Percentiles rank a stretch among this genome's conserved stretches.
Conservation (phyloP, 30 jellyfish, hydroid and myxozoan species). For the Haliclystus octoradiatus region DNA sequence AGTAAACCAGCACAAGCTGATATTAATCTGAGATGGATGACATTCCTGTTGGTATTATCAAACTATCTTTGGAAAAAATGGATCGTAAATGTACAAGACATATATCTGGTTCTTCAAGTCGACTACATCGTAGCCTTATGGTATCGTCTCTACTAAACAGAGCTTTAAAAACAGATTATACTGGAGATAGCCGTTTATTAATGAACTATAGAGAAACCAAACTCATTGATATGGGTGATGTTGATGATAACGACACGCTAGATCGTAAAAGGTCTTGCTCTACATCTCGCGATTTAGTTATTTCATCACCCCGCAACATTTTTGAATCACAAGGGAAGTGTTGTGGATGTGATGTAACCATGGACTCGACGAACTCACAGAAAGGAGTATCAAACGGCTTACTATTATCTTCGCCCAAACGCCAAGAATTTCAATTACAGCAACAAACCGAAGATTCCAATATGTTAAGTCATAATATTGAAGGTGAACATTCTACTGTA, state of each 20-base stretch:
- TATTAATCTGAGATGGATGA: conserved; percentile 23
- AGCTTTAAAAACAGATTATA: conserved; percentile 39
- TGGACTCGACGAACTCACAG: background rate
- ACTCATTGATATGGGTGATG: conserved; percentile 39
- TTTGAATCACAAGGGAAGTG: no score
- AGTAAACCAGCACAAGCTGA: no score
- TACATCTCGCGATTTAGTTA: background rate
- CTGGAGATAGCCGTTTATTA: conserved; percentile 9
- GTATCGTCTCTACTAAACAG: conserved; percentile 42
- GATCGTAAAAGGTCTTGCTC: background rate
- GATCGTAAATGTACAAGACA: conserved; percentile 49
- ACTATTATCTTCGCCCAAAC: background rate
- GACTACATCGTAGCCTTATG: conserved; percentile 43
- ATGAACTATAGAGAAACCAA: conserved; percentile 62
- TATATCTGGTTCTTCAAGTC: conserved; percentile 25
- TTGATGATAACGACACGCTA: conserved; percentile 11
- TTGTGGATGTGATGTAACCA: background rate
- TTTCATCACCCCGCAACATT: no score
- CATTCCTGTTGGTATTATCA: conserved; percentile 24
- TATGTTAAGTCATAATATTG: background rate
- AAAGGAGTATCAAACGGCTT: background rate
- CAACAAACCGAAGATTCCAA: background rate
- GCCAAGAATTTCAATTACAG: background rate
- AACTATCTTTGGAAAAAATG: conserved; percentile 46
- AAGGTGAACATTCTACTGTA: background rate